Conservation (phyloP, 2,113 vertebrate genomes). For the Zingel zingel region DNA sequence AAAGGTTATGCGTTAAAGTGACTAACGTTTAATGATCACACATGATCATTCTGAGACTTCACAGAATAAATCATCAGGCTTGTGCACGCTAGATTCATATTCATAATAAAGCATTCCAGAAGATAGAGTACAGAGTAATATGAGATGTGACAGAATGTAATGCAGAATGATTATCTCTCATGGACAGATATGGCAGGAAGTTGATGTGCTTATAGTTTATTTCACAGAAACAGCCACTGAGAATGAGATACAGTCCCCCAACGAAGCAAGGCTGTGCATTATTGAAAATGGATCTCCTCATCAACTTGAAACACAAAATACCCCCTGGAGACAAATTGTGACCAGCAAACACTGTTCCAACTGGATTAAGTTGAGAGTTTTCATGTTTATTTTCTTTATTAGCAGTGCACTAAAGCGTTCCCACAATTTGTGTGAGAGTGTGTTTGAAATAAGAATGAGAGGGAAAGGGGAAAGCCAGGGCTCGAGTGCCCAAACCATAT, state of each 20-base stretch:
- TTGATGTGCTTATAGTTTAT: conserved; percentile 36
- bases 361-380: conserved; percentile 54
- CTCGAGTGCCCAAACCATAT: conserved; percentile 55
- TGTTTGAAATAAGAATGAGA: conserved; percentile 45
- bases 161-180: conserved; percentile 3
- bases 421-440: conserved; percentile 32
- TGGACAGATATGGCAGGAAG: conserved; percentile 17
- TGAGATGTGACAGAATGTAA: conserved; percentile 19
- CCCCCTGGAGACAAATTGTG: conserved; percentile 26
- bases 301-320: conserved; percentile 45
- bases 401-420: conserved; percentile 32
- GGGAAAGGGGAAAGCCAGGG: conserved; percentile 6
- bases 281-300: conserved; percentile 31
- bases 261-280: conserved; percentile 14
- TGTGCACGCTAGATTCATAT: background rate
- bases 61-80: conserved; percentile 14
- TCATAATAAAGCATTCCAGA: background rate
- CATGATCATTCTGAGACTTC: background rate
- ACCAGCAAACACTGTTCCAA: conserved; percentile 33
- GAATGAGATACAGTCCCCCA: conserved; percentile 7
- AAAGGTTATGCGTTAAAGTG: background rate
- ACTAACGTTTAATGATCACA: conserved; percentile 17
- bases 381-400: conserved; percentile 64
- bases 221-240: conserved; percentile 32
- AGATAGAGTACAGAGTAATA: background rate